A percentile compares a stretch with the other conserved stretches of the same genome.
Evolutionary conservation across 2,113 vertebrate genomes (phyloP).

Genomic region (Nanorana parkeri): DNA sequence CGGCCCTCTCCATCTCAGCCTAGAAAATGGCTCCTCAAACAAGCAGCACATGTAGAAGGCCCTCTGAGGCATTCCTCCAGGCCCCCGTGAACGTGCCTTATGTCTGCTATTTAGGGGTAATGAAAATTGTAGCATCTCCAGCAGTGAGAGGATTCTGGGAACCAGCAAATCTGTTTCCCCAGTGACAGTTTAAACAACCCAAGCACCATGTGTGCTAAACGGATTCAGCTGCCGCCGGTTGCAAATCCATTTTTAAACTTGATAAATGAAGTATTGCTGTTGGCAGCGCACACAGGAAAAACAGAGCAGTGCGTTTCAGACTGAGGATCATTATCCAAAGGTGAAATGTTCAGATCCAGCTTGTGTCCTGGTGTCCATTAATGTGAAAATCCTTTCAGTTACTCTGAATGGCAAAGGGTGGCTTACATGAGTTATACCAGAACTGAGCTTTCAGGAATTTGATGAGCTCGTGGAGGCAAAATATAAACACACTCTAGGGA

Average conservation of each 20-base stretch:
- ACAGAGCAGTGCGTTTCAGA: not conserved
- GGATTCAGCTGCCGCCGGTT: slow-evolving; percentile 44
- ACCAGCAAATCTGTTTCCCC: slow-evolving; percentile 36
- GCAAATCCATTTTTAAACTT: slow-evolving; percentile 49
- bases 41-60: slow-evolving; percentile 40
- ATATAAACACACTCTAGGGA: no score
- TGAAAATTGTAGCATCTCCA: slow-evolving; percentile 48
- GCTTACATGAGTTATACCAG: not conserved
- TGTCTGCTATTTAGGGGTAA: slow-evolving; percentile 47
- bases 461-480: no score
- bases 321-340: slow-evolving; percentile 14
- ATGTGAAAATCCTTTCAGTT: not conserved
- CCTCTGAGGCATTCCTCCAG: slow-evolving; percentile 26
- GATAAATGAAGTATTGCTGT: slow-evolving; percentile 13
- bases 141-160: slow-evolving; percentile 25
- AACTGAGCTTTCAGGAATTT: no score
- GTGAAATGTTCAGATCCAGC: not conserved
- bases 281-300: not conserved
- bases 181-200: slow-evolving; percentile 34
- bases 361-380: not conserved
- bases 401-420: no score
- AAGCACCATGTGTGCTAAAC: slow-evolving; percentile 38
- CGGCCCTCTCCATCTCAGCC: slow-evolving; percentile 9
- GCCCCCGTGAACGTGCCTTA: slow-evolving; percentile 31
- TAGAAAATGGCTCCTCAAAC: slow-evolving; percentile 20